Base-by-base conservation (phyloP, 2,113 vertebrate species). In the Brienomyrus brachyistius region DNA sequence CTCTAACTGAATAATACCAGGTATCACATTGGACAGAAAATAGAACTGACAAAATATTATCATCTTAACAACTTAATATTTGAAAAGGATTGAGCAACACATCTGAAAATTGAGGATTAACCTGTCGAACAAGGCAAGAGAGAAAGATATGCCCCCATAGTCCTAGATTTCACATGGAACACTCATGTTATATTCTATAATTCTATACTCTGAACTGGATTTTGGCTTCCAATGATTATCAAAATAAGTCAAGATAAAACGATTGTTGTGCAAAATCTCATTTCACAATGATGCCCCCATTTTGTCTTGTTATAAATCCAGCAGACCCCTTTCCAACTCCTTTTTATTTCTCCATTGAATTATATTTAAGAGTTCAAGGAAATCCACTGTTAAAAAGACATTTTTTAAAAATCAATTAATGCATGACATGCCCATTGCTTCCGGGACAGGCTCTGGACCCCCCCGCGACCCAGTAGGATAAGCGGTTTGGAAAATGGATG, bases 21-120 rank as follows among this genome's bases (percentile, higher is more conserved):
- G 35, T 7, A 80, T 19, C 74, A 43, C 19, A 80, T 43, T 43
- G 74, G 35, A 43, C 35, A 80, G 74, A 80, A 80, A 80, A 35
- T 80, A 35, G 74, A 80, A 80, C 74, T 80, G 74, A 92, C 90
- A 91, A 94, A 94, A 94, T 93, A 92, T 85, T 92, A 92, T 90
- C 88, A 90, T 89, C 92, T 85, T 17, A 86, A 91, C 10, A 66
- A 27, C 62, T 89, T 92, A 91, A 92, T 94, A 91, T 94, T 93
- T 94, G 93, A 93, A 89, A 86, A 92, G 92, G 87, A 91, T 66
- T 62, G 74, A 51, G 40, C 35, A 27, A 89, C 40, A 84, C 11
- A 88, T 10, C 91, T 92, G 51, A 92, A 91, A 93, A 92, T 91
- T 90, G 91, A 35, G 51, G 91, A 93, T 80, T 95, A 94, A 94